Base-by-base conservation (phyloP, 1,140 invertebrate genomes). In the Polyergus mexicanus region DNA sequence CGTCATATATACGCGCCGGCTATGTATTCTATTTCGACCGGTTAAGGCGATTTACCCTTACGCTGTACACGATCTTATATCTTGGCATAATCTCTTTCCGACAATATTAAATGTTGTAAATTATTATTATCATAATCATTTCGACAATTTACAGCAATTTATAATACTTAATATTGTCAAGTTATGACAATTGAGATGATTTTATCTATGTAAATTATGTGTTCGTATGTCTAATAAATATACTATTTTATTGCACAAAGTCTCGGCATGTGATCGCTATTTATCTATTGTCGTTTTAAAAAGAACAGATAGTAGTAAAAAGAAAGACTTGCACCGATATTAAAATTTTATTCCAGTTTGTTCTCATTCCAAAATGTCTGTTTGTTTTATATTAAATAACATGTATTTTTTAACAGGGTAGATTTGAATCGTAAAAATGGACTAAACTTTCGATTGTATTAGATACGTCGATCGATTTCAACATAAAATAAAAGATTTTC, bases 21-120 rank as follows among this genome's bases (percentile, higher is more conserved):
- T 35, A 22, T 19, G 44, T 47, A 13, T 72, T 75, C 66, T 74
- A 89, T 86, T 89, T 89, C 38, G 32, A 4, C 16, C 3, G 11
- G 38, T 41, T 47, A 65, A 77, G n/a, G 38, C 13, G 13, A 13
- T 13, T 63, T 76, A 62, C 8, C 16, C 35, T 60, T 25, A 25
- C 22, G n/a, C 0, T 60, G 25, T 10, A n/a, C n/a, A 58, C 16
- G 19, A 28, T 7, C 5, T 63, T 51, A 6, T 19, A 51, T 51
- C 4, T 51, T 51, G 47, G 16, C 47, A 4, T 19, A 51, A 51
- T 51, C 4, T 16, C 47, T 51, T 13, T 16, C 13, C 16, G 3
- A 51, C 47, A 51, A 51, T 51, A 51, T 19, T 51, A 16, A 51
- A 3, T 16, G 41, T 44, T 44, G 4, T 19, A 51, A 3, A 51